Evolutionary conservation across 2,797 vertebrate genomes (phyloP).

Genomic region (Liasis olivaceus): DNA sequence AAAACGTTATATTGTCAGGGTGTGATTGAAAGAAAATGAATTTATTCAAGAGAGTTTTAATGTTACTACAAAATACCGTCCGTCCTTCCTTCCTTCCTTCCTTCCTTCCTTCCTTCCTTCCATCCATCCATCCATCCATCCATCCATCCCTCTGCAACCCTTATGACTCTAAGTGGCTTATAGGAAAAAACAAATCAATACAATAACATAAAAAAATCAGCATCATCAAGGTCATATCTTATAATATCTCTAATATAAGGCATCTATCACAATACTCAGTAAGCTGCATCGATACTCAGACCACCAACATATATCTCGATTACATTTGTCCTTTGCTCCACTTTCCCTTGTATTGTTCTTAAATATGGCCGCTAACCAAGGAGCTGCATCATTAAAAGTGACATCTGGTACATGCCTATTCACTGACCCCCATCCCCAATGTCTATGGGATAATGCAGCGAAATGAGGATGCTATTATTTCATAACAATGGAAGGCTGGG

Average conservation of each 20-base stretch:
- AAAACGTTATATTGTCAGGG: slow-evolving; percentile 63
- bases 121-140: no score
- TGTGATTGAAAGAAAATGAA: slow-evolving; percentile 64
- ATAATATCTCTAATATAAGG: not conserved
- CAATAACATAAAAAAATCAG: not conserved
- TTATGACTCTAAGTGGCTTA: not conserved
- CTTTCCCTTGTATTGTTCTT: not conserved
- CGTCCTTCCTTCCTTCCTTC: no score
- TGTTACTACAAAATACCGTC: no score
- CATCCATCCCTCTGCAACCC: not conserved
- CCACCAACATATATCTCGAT: not conserved
- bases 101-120: not conserved
- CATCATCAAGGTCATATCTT: not conserved
- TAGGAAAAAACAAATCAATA: not conserved
- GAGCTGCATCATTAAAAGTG: not conserved
- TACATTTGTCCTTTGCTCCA: not conserved
- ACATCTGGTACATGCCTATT: not conserved
- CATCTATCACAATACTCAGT: not conserved
- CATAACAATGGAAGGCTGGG: not conserved
- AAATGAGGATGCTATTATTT: not conserved
- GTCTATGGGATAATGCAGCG: not conserved
- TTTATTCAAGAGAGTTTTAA: slow-evolving; percentile 14
- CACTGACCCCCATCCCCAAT: not conserved
- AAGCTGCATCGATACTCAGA: not conserved
- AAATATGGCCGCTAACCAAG: not conserved